These are phyloP conservation scores for Psilopogon haemacephalus DNA, from an alignment of 2,113 vertebrate genomes.

Conservation along the genomic window DNA sequence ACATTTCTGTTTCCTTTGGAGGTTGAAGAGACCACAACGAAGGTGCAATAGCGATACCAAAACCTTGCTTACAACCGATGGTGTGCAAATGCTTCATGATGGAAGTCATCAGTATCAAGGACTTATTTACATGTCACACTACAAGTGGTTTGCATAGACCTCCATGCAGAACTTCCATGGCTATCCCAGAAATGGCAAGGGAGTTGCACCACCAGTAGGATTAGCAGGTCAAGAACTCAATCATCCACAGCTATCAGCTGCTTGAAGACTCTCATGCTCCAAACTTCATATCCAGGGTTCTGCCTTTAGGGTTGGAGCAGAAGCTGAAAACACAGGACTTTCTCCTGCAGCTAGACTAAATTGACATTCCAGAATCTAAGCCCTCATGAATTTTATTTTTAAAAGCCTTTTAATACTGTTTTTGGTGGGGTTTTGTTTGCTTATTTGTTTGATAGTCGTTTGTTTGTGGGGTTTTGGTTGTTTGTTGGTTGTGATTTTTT, in stretches of 20 bases:
- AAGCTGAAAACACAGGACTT: neutral
- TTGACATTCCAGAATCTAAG: neutral
- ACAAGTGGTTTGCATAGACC: neutral
- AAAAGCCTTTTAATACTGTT: neutral
- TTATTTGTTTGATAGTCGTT: too few species aligned
- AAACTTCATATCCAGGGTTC: neutral
- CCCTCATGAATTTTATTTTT: neutral
- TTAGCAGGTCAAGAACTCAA: neutral
- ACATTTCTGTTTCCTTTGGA: constrained; percentile 22
- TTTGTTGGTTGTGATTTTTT: too few species aligned
- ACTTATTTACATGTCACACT: neutral
- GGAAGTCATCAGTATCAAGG: neutral
- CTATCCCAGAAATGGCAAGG: fast-evolving
- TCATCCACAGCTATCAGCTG: neutral
- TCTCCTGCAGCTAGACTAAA: neutral
- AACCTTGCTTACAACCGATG: neutral
- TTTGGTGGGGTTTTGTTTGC: too few species aligned
- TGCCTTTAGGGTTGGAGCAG: fast-evolving
- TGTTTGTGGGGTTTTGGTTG: too few species aligned
- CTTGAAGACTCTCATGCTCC: neutral
- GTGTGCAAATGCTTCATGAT: fast-evolving
- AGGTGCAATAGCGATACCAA: neutral
- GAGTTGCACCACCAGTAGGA: neutral
- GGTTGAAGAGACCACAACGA: neutral
- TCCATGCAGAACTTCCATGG: neutral